phyloP scores from a whole-genome alignment of 2,888 invertebrate genomes.

The Chorisops tibialis region DNA sequence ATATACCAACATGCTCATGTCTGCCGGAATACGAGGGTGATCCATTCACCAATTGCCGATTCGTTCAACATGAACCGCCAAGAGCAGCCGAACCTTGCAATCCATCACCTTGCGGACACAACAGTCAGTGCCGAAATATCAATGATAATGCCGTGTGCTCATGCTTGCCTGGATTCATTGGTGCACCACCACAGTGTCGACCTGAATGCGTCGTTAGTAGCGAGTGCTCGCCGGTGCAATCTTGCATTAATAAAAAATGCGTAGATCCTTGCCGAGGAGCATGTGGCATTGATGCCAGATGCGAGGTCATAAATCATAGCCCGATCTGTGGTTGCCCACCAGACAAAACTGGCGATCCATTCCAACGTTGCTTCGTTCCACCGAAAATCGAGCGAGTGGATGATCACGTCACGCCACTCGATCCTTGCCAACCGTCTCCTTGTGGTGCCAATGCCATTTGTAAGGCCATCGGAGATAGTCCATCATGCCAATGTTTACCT shows the following conservation, averaged over 20 bases:
- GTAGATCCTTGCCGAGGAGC: slow-evolving; percentile 67
- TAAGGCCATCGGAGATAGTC: slow-evolving; percentile 60
- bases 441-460: slow-evolving; percentile 81
- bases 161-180: slow-evolving; percentile 65
- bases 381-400: slow-evolving; percentile 46
- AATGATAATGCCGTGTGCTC: slow-evolving; percentile 65
- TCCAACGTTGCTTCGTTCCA: slow-evolving; percentile 67
- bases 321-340: slow-evolving; percentile 66
- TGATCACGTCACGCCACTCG: slow-evolving; percentile 45
- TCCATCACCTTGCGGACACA: slow-evolving; percentile 61
- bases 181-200: slow-evolving; percentile 66
- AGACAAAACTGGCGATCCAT: slow-evolving; percentile 72
- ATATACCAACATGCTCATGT: slow-evolving; percentile 72
- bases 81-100: slow-evolving; percentile 50
- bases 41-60: slow-evolving; percentile 61
- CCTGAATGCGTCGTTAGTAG: slow-evolving; percentile 67
- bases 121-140: slow-evolving; percentile 59
- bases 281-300: slow-evolving; percentile 68
- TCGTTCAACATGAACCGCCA: slow-evolving; percentile 42
- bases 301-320: slow-evolving; percentile 68
- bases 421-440: slow-evolving; percentile 73
- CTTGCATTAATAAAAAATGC: slow-evolving; percentile 69
- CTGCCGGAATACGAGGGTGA: slow-evolving; percentile 66
- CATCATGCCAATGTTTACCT: slow-evolving; percentile 73
- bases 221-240: slow-evolving; percentile 61